phyloP scores from a whole-genome alignment of 37 sponge, comb jelly and placozoan genomes.

The Amphimedon queenslandica region DNA sequence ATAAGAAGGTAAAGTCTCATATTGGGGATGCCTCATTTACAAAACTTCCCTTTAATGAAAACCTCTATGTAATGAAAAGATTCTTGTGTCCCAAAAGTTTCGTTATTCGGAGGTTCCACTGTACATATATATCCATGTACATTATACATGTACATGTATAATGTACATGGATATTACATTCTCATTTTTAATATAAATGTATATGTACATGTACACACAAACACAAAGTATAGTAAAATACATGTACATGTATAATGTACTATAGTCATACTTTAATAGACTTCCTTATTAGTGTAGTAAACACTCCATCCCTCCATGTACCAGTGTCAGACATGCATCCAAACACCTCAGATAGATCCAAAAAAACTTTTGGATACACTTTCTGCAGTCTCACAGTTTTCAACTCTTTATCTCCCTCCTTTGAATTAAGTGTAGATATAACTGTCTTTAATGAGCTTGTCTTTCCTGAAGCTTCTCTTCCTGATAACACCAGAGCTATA shows the following conservation, averaged over 20 bases:
- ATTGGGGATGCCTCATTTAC: too few relatives aligned
- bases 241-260: neutral
- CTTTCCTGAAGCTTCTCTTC: slow-evolving; percentile 69
- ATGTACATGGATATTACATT: too few relatives aligned
- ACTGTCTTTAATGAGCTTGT: slow-evolving; percentile 58
- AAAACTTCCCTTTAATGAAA: too few relatives aligned
- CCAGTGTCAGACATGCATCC: slow-evolving; percentile 41
- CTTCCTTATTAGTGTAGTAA: slow-evolving; percentile 70
- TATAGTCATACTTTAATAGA: slow-evolving; percentile 57
- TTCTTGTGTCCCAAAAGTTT: too few relatives aligned
- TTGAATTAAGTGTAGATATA: slow-evolving; percentile 42
- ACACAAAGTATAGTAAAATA: slow-evolving; percentile 1
- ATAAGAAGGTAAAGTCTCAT: too few relatives aligned
- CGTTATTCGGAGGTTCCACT: too few relatives aligned
- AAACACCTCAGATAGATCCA: slow-evolving; percentile 39
- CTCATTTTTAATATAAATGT: too few relatives aligned
- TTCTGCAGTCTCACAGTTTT: slow-evolving; percentile 28
- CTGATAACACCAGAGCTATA: slow-evolving; percentile 69
- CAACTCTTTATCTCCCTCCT: neutral
- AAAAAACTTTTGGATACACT: slow-evolving; percentile 52
- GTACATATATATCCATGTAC: too few relatives aligned
- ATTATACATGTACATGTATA: too few relatives aligned
- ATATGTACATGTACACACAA: too few relatives aligned
- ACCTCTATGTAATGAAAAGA: too few relatives aligned
- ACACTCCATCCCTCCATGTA: slow-evolving; percentile 82